These are phyloP conservation scores for Oenanthe melanoleuca DNA, from an alignment of 2,113 vertebrate species.

Conservation along the genomic window DNA sequence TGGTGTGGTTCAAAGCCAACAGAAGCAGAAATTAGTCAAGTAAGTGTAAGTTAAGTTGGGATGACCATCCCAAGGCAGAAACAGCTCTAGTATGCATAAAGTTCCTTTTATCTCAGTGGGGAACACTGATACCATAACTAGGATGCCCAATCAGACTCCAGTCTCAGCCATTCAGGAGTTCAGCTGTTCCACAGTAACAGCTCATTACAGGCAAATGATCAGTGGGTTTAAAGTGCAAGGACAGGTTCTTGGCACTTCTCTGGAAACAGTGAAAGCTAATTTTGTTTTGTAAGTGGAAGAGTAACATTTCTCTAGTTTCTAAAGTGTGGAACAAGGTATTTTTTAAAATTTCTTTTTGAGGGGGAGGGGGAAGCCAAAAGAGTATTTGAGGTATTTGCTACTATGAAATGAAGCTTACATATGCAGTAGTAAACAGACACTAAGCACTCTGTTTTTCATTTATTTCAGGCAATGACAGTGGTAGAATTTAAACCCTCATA, in stretches of 20 bases:
- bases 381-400: slow-evolving; percentile 2
- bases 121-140: fast-evolving
- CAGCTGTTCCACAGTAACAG: background rate
- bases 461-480: slow-evolving; percentile 77
- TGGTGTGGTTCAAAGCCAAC: background rate
- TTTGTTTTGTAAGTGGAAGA: background rate
- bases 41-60: background rate
- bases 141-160: background rate
- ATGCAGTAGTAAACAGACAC: slow-evolving; percentile 53
- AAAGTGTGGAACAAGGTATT: background rate
- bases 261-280: background rate
- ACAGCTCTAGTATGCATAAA: background rate
- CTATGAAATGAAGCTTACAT: slow-evolving; percentile 35
- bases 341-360: background rate
- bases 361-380: background rate
- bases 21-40: background rate
- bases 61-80: background rate
- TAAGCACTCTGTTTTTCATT: slow-evolving; percentile 68
- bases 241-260: background rate
- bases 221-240: background rate
- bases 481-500: slow-evolving; percentile 63
- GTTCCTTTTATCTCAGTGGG: background rate
- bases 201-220: background rate
- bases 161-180: background rate
- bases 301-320: background rate